Conservation (phyloP, 2,888 invertebrate genomes). For the Luperina nickerlii region DNA sequence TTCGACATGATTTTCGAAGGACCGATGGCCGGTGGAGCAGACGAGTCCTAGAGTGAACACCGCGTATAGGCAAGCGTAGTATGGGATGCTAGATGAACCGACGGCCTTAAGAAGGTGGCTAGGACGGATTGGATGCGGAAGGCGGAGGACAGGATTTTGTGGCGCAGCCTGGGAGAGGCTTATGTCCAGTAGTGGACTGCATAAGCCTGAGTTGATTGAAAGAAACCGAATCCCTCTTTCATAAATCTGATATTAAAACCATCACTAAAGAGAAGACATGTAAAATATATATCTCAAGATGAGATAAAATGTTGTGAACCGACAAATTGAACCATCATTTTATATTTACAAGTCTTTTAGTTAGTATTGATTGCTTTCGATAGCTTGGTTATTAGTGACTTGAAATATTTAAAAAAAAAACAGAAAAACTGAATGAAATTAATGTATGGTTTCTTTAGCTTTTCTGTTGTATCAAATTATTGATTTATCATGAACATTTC, state of each 20-base stretch:
- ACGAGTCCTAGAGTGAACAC: neutral
- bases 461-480: constrained; percentile 31
- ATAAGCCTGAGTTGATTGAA: neutral
- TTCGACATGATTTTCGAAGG: neutral
- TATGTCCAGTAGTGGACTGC: neutral
- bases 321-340: constrained; percentile 55
- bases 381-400: constrained; percentile 44
- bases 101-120: too few species aligned
- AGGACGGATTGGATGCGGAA: too few species aligned
- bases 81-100: neutral
- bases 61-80: neutral
- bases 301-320: constrained; percentile 35
- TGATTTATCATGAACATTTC: constrained; percentile 49
- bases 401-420: constrained; percentile 48
- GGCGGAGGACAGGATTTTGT: neutral
- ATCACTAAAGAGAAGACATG: constrained; percentile 12
- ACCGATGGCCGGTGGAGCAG: neutral
- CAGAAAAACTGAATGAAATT: constrained; percentile 41
- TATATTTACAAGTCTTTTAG: constrained; percentile 50
- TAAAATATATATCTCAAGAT: constrained; percentile 14
- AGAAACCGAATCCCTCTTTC: constrained; percentile 35
- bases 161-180: neutral
- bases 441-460: constrained; percentile 30
- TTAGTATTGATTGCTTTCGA: constrained; percentile 60
- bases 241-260: constrained; percentile 27